Evolutionary conservation across 2,797 vertebrate species (phyloP), one percentile per base, ranked within the genome.

Genomic region (Adelosebastes latens): DNA sequence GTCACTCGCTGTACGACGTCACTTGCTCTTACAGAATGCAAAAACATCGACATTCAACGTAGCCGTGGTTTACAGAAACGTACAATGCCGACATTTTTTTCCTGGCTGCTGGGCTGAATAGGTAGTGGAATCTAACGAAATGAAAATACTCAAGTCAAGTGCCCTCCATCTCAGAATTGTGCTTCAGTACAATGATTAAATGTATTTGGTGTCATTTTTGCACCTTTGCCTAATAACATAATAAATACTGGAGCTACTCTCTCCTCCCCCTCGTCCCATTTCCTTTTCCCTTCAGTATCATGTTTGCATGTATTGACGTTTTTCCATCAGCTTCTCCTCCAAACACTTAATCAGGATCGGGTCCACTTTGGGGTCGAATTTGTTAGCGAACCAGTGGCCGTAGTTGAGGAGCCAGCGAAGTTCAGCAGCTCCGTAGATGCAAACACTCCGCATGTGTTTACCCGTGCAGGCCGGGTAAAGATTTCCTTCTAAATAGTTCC

Each of bases 341-440:
- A 99, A 93, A 87, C 98, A 99, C 88, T 96, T 96, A 65, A 97
- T 92, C 85, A 98, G 89, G 75, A 98, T 58, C 2, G 97, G 97
- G 72, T 99, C 97, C 49, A 99, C 97, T 90, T 97, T 97, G 58
- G 97, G 96, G 82, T 98, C 97, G 87, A 99, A 96, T 85, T 99
- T 99, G 94, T 99, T 99, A 58, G 96, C 98, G 13, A 99, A 99
- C 98, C 97, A 99, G 75, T 99, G 98, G 2, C 97, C 96, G 0
- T 96, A 95, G 75, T 94, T 94, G 8, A 99, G 92, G 53, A 99
- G 97, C 98, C 98, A 99, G 27, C 96, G 96, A 49, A 99, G 92
- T 76, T 99, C 98, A 5, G 96, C 96, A 0, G 97, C 94, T 24
- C 98, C 98, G 0, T 97, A 99, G 82, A 99, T 97, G 81, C 98